A percentile compares a stretch with the other conserved stretches of the same genome.
These are phyloP conservation scores for Coelogynopora nodosa DNA, from an alignment of 2,888 invertebrate genomes.

Conservation along the genomic window DNA sequence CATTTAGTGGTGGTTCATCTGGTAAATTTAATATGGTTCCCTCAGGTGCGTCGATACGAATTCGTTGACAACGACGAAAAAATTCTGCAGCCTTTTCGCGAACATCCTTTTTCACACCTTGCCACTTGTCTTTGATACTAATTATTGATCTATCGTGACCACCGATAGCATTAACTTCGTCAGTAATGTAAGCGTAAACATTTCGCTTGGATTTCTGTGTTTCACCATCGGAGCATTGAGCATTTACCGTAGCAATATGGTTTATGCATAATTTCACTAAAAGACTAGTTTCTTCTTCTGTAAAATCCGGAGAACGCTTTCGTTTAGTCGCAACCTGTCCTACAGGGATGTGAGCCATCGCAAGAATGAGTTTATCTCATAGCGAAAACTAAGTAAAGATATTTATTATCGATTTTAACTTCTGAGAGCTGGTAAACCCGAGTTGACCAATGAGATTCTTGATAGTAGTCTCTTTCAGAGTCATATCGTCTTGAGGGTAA, in stretches of 20 bases:
- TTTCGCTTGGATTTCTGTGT: neutral
- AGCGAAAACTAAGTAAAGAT: too few species aligned
- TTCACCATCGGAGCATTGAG: neutral
- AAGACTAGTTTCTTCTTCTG: neutral
- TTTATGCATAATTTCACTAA: neutral
- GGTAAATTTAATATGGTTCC: neutral
- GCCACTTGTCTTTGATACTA: conserved; percentile 18
- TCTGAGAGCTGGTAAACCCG: too few species aligned
- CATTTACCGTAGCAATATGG: neutral
- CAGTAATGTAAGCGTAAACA: neutral
- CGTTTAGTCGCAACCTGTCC: too few species aligned
- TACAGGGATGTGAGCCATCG: too few species aligned
- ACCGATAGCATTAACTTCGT: neutral
- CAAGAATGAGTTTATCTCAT: too few species aligned
- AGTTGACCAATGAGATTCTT: too few species aligned
- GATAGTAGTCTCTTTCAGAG: too few species aligned
- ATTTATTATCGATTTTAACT: too few species aligned
- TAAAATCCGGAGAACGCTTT: neutral
- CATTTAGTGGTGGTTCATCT: neutral
- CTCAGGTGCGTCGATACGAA: neutral
- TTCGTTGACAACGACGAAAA: neutral
- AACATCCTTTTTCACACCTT: neutral
- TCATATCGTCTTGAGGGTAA: too few species aligned
- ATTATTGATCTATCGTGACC: neutral
- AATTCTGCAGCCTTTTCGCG: neutral